phyloP scores from a whole-genome alignment of 2,113 vertebrate genomes.

The Neofelis nebulosa region DNA sequence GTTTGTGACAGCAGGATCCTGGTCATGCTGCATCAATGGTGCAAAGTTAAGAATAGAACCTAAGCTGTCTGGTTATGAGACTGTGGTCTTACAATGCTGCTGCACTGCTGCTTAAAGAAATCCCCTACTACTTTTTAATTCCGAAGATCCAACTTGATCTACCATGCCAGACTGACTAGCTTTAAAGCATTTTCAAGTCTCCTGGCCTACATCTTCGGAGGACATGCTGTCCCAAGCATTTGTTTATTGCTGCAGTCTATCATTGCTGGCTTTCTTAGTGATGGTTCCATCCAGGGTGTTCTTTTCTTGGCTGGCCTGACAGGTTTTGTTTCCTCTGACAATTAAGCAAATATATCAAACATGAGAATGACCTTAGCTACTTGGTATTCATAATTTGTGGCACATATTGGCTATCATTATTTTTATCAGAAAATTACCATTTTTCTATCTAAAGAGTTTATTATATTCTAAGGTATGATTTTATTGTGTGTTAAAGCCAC shows the following conservation, averaged over 20 bases:
- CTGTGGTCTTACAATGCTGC: not conserved
- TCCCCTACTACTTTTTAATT: not conserved
- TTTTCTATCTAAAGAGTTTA: constrained; percentile 51
- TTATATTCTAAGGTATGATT: constrained; percentile 16
- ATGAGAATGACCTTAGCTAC: not conserved
- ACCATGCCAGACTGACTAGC: not conserved
- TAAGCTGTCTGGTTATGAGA: not conserved
- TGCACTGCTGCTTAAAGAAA: not conserved
- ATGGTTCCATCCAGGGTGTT: not conserved
- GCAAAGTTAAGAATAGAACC: not conserved
- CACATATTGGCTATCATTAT: not conserved
- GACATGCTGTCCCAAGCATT: not conserved
- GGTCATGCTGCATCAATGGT: not conserved
- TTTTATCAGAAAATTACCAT: constrained; percentile 59
- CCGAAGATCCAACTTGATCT: not conserved
- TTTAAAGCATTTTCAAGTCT: not conserved
- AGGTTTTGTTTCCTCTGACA: not conserved
- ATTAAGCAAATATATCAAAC: constrained; percentile 1
- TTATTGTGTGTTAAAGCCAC: constrained; percentile 38
- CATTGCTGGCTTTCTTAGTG: not conserved
- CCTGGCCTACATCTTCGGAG: not conserved
- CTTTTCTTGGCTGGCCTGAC: not conserved
- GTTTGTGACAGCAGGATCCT: not conserved
- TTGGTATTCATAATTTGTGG: constrained; percentile 46
- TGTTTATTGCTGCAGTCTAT: not conserved